Evolutionary conservation across 2,888 invertebrate genomes (phyloP).

Genomic region (Agrotis ipsilon): DNA sequence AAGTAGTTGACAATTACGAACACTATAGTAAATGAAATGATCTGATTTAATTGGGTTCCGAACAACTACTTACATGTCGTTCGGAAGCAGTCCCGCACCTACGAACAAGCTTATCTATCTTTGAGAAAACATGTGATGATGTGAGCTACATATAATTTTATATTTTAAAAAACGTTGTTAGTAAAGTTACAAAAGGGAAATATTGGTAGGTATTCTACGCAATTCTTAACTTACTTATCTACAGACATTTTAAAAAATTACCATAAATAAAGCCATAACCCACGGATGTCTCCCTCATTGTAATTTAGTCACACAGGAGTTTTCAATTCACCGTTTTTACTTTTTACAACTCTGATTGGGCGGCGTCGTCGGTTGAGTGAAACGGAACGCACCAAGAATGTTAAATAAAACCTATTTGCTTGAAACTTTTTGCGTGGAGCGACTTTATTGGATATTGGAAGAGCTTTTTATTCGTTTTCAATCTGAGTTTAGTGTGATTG

Average conservation of each 20-base stretch:
- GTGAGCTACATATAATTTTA: too few relatives aligned
- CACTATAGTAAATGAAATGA: too few relatives aligned
- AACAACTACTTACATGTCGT: too few relatives aligned
- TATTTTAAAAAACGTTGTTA: too few relatives aligned
- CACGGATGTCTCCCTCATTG: slow-evolving; percentile 9
- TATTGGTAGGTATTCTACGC: too few relatives aligned
- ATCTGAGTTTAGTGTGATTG: slow-evolving; percentile 71
- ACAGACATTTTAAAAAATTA: background rate
- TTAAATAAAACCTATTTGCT: slow-evolving; percentile 73
- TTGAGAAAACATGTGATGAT: too few relatives aligned
- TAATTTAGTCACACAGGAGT: slow-evolving; percentile 40
- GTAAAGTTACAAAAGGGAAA: too few relatives aligned
- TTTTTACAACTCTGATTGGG: slow-evolving; percentile 77
- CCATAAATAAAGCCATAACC: slow-evolving; percentile 12
- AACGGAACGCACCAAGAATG: slow-evolving; percentile 77
- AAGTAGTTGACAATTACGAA: too few relatives aligned
- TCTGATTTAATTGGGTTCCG: too few relatives aligned
- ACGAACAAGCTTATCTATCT: too few relatives aligned
- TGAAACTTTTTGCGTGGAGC: slow-evolving; percentile 61
- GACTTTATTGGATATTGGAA: slow-evolving; percentile 74
- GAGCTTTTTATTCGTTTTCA: slow-evolving; percentile 74
- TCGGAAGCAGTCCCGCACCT: too few relatives aligned
- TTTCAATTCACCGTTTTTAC: slow-evolving; percentile 61
- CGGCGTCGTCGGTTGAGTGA: slow-evolving; percentile 64
- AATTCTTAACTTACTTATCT: too few relatives aligned